Percentiles rank a stretch among this genome's conserved stretches.
These are phyloP conservation scores for Brachionus rubens DNA, from an alignment of 1,140 invertebrate species.

Conservation along the genomic window DNA sequence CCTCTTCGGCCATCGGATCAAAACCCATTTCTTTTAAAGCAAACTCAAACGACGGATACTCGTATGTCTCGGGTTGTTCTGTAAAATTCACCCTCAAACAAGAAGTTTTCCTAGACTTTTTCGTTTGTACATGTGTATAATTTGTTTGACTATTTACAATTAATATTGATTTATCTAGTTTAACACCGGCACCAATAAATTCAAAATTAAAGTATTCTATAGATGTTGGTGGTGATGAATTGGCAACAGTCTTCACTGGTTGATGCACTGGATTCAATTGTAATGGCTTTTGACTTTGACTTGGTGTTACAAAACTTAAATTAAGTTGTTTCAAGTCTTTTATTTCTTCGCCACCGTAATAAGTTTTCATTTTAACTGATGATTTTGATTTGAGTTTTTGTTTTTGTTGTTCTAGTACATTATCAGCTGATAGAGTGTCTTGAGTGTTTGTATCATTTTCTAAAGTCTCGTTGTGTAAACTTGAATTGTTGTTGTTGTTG, in stretches of 20 bases:
- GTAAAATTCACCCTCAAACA: conserved; percentile 35
- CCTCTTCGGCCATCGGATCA: conserved; percentile 19
- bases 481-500: neutral
- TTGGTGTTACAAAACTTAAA: neutral
- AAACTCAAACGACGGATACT: conserved; percentile 44
- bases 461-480: too few relatives aligned
- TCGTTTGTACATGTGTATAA: neutral
- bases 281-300: conserved; percentile 25
- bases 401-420: conserved; percentile 25
- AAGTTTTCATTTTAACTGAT: conserved; percentile 46
- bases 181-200: conserved; percentile 45
- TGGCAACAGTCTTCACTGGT: neutral
- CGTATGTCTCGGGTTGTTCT: conserved; percentile 16
- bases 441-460: neutral
- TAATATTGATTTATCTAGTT: conserved; percentile 43
- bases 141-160: neutral
- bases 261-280: conserved; percentile 31
- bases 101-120: neutral
- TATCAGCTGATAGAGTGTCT: neutral
- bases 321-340: conserved; percentile 23
- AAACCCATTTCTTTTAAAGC: conserved; percentile 32
- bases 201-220: conserved; percentile 43
- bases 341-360: conserved; percentile 40
- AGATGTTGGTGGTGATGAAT: neutral
- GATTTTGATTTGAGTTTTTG: conserved; percentile 40